phyloP scores from a whole-genome alignment of 2,888 invertebrate genomes.

The Harpalus rufipes region DNA sequence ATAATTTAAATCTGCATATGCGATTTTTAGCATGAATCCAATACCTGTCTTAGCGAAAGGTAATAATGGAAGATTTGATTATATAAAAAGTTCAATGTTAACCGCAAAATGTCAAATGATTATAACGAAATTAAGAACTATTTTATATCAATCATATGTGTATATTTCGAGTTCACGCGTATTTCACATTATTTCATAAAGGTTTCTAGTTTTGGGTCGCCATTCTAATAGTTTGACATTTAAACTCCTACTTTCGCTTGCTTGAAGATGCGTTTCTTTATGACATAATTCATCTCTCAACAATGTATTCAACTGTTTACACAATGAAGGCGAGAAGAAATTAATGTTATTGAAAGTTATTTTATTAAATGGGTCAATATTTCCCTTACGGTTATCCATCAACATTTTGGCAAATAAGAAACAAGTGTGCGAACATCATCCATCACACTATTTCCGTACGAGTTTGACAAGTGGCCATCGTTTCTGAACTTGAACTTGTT shows the following conservation, averaged over 20 bases:
- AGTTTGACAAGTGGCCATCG: neutral
- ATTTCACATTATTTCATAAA: slow-evolving; percentile 26
- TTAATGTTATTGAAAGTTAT: neutral
- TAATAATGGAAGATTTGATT: neutral
- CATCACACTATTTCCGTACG: neutral
- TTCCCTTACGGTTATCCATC: neutral
- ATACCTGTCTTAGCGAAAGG: too few species aligned
- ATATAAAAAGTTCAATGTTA: neutral
- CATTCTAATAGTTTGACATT: slow-evolving; percentile 53
- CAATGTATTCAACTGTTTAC: neutral
- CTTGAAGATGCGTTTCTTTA: slow-evolving; percentile 50
- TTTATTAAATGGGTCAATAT: neutral
- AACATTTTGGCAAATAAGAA: neutral
- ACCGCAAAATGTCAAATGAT: slow-evolving; percentile 2
- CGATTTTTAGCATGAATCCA: too few species aligned
- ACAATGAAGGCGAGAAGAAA: neutral
- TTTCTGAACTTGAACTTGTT: neutral
- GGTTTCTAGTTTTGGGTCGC: slow-evolving; percentile 39
- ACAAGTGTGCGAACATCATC: neutral
- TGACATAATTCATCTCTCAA: slow-evolving; percentile 15
- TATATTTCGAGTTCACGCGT: neutral
- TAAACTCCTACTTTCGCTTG: slow-evolving; percentile 45
- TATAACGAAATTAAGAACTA: slow-evolving; percentile 6
- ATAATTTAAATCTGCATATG: too few species aligned
- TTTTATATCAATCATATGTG: neutral